Base-by-base conservation (phyloP, 2,113 vertebrate species). In the Pampusana beccarii region DNA sequence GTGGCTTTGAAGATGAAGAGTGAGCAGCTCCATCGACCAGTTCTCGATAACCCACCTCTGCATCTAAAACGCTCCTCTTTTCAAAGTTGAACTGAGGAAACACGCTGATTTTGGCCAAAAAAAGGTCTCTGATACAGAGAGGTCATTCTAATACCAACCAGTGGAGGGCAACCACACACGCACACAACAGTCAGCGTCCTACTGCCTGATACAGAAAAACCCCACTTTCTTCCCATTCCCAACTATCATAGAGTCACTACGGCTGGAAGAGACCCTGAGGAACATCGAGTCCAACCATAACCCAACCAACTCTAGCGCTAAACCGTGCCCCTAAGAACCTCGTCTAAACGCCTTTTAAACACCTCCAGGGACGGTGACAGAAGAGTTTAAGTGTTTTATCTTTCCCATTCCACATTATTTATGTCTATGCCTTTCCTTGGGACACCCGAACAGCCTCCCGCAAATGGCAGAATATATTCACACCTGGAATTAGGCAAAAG, bases 111-210 rank as follows among this genome's bases (percentile, higher is more conserved):
- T 60, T 64, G 25, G 10, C 48, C 6, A n/a, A 46, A 34, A 8
- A 15, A 23, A 23, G 24, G 24, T 16, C 62, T 73, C 28, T 0
- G 7, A 5, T 17, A 36, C 0, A 36, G 48, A 36, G 65, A 90
- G 26, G 48, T 60, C 42, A 57, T 92, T 93, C 80, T 57, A 2
- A 3, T 19, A 84, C 44, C 51, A 89, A 3, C 93, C 95, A 97
- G 94, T 44, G 86, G 95, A 92, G 94, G 94, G 93, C 96, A 96
- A 92, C 25, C 51, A 81, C 60, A 92, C 67, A 77, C 26, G 3
- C 10, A 16, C 23, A 15, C 86, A 89, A 18, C 50, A 57, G 16
- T 5, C 65, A 81, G 50, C 38, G 33, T 40, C 53, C 69, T 16
- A 3, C 34, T 34, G 38, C 64, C 64, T 14, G 13, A 38, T 3